Evolutionary conservation across 2,888 invertebrate species (phyloP), one percentile per base, ranked within the genome.

Genomic region (Pristionchus exspectatus): DNA sequence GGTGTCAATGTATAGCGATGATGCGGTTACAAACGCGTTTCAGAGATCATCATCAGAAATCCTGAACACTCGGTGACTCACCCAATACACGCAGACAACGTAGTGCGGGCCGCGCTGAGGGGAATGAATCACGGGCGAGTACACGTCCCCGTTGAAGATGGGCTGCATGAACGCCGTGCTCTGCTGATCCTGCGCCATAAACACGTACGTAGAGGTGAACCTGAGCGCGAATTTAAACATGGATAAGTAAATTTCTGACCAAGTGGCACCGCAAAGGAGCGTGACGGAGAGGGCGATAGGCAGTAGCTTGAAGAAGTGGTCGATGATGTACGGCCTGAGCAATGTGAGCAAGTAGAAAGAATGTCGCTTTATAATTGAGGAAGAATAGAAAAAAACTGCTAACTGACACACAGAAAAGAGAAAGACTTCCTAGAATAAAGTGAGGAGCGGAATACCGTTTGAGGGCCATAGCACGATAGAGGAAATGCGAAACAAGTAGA

Each of bases 271-370:
- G 18, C 81, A 81, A 16, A 81, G 44, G 9, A 81, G 54, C 50
- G 81, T 81, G 0, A 81, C 50, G 0, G 27, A 10, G 0, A 81
- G 81, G 2, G 50, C 81, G 33, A 81, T 10, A 2, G 81, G 81
- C 27, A 81, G 81, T 0, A 81, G 81, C 54, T 81, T 81, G 81
- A 81, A 81, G 81, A 81, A 81, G 27, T 81, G 81, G 12, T 44
- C 50, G 81, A 81, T 24, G 7, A 81, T 81, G 81, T 27, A 50
- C 1, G 81, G 81, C 81, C 81, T 81, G 81, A 4, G n/a, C n/a
- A n/a, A n/a, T n/a, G n/a, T n/a, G n/a, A n/a, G n/a, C n/a, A n/a
- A n/a, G n/a, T n/a, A n/a, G n/a, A n/a, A n/a, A n/a, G n/a, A n/a
- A 54, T 12, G 30, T 10, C 38, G 30, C 2, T 30, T n/a, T n/a